These are phyloP conservation scores for Conops quadrifasciatus DNA, from an alignment of 2,888 invertebrate genomes.

Conservation along the genomic window DNA sequence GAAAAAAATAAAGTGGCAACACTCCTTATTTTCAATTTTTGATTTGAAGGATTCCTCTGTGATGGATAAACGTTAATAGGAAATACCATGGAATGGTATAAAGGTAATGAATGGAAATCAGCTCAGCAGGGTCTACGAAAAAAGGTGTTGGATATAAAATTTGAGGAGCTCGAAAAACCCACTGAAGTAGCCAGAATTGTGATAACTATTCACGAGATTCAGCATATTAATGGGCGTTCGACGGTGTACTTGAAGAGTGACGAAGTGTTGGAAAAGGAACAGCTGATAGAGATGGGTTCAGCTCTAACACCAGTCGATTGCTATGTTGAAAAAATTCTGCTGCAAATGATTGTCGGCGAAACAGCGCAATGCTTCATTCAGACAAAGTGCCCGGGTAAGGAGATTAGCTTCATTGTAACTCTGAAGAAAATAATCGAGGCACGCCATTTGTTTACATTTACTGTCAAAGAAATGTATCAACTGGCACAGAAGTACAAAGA, in stretches of 20 bases:
- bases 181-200: slow-evolving; percentile 55
- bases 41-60: too few species aligned
- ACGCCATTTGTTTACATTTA: slow-evolving; percentile 65
- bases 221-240: slow-evolving; percentile 50
- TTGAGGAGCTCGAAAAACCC: slow-evolving; percentile 56
- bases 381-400: slow-evolving; percentile 48
- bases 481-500: slow-evolving; percentile 66
- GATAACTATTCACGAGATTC: slow-evolving; percentile 52
- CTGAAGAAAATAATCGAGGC: slow-evolving; percentile 61
- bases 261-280: slow-evolving; percentile 28
- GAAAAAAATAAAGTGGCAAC: too few species aligned
- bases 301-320: slow-evolving; percentile 65
- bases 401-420: slow-evolving; percentile 60
- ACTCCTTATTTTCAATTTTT: too few species aligned
- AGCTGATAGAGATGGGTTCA: slow-evolving; percentile 62
- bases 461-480: slow-evolving; percentile 61
- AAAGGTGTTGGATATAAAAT: slow-evolving; percentile 54
- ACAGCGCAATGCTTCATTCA: slow-evolving; percentile 64
- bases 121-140: slow-evolving; percentile 57
- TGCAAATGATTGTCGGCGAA: slow-evolving; percentile 67
- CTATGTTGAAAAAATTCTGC: slow-evolving; percentile 65
- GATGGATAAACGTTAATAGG: too few species aligned
- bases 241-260: slow-evolving; percentile 48
- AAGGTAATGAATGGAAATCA: slow-evolving; percentile 58
- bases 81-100: slow-evolving; percentile 57